Conservation (phyloP, 2,888 invertebrate genomes). For the Panzeria rudis region DNA sequence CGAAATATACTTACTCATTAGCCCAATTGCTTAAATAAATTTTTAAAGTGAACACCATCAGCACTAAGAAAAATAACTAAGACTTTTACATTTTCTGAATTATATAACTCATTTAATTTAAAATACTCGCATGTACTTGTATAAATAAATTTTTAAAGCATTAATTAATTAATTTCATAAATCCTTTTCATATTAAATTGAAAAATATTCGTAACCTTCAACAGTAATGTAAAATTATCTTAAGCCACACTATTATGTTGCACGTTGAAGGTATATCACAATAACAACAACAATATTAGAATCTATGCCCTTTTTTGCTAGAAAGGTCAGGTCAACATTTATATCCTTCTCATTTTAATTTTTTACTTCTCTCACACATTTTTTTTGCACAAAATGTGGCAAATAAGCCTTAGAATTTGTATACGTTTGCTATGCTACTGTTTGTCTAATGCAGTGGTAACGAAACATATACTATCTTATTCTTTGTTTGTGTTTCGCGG, state of each 20-base stretch:
- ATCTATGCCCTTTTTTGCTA: constrained; percentile 6
- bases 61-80: no score
- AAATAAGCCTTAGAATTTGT: constrained; percentile 9
- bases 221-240: constrained; percentile 21
- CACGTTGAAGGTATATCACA: background rate
- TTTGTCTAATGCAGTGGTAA: constrained; percentile 33
- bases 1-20: no score
- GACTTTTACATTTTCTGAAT: background rate
- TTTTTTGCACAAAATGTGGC: background rate
- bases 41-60: no score
- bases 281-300: background rate
- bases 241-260: constrained; percentile 10
- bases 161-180: constrained; percentile 50
- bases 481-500: constrained; percentile 22
- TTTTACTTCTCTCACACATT: constrained; percentile 28
- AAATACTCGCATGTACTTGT: background rate
- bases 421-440: background rate
- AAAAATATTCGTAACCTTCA: constrained; percentile 34
- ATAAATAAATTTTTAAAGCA: constrained; percentile 4
- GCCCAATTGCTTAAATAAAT: no score
- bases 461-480: no score
- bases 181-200: constrained; percentile 34
- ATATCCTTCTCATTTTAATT: constrained; percentile 46
- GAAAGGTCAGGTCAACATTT: constrained; percentile 52
- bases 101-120: constrained; percentile 14